Percentiles rank a stretch among this genome's conserved stretches.
Conservation (phyloP, 2,888 invertebrate genomes). For the Drosophila gaucha region DNA sequence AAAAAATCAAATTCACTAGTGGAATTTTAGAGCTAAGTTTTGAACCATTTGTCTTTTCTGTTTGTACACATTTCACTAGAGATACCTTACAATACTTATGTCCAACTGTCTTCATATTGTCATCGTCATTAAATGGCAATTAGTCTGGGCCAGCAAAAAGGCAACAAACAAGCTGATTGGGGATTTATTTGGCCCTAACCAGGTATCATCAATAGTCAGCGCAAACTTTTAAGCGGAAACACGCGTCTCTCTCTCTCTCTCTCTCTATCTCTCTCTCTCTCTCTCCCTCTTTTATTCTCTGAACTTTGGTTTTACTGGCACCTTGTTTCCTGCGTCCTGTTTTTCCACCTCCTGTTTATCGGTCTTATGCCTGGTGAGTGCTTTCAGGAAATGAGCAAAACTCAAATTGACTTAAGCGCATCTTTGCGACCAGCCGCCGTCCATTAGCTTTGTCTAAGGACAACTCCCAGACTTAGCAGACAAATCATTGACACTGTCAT, state of each 20-base stretch:
- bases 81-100: background rate
- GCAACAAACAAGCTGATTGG: slow-evolving; percentile 49
- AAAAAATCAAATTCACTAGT: background rate
- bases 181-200: slow-evolving; percentile 6
- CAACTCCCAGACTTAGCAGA: slow-evolving; percentile 17
- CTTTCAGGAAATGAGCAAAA: slow-evolving; percentile 54
- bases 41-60: background rate
- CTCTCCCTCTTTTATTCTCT: slow-evolving; percentile 7
- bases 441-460: slow-evolving; percentile 42
- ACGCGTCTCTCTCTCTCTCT: slow-evolving; percentile 43
- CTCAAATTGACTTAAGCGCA: slow-evolving; percentile 72
- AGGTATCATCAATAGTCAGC: slow-evolving; percentile 30
- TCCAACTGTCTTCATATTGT: slow-evolving; percentile 59
- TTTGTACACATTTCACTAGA: slow-evolving; percentile 23
- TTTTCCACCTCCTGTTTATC: background rate
- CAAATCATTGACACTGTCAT: slow-evolving; percentile 64
- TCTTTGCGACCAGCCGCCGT: slow-evolving; percentile 27
- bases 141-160: slow-evolving; percentile 44
- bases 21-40: background rate
- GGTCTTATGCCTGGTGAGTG: background rate
- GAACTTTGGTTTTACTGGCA: slow-evolving; percentile 40
- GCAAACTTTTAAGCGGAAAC: slow-evolving; percentile 74
- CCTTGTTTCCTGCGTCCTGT: slow-evolving; percentile 18
- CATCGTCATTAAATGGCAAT: slow-evolving; percentile 73
- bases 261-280: background rate